phyloP scores from a whole-genome alignment of 2,113 vertebrate genomes.

The Rhinolophus sinicus region DNA sequence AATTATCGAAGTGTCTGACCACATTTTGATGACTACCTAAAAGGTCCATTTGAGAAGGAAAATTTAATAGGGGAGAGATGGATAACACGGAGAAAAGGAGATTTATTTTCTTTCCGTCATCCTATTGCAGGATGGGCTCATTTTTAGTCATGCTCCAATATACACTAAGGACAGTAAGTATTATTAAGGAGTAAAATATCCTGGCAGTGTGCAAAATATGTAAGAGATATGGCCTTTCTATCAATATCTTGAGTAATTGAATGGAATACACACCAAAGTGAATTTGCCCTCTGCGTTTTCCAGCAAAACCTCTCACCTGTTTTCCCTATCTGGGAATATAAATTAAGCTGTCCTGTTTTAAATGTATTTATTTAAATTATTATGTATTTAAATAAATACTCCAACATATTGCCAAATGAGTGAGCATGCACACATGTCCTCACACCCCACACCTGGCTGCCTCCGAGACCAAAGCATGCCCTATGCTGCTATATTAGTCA shows the following conservation, averaged over 20 bases:
- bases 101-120: constrained; percentile 7
- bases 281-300: background rate
- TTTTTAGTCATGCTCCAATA: background rate
- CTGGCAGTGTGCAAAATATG: background rate
- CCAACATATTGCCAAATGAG: background rate
- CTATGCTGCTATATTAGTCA: background rate
- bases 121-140: background rate
- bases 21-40: background rate
- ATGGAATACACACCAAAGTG: background rate
- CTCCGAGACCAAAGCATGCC: background rate
- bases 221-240: background rate
- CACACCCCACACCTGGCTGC: background rate
- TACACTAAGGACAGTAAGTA: background rate
- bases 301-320: background rate
- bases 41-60: background rate
- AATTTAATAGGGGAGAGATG: background rate
- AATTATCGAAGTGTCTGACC: background rate
- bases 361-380: background rate
- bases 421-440: no score
- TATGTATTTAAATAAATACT: background rate
- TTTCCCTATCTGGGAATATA: background rate
- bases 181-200: background rate
- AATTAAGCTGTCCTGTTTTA: background rate
- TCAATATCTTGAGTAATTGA: background rate
- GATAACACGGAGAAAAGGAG: background rate